Base-by-base conservation (phyloP, 2,113 vertebrate genomes). In the Pedetes capensis region DNA sequence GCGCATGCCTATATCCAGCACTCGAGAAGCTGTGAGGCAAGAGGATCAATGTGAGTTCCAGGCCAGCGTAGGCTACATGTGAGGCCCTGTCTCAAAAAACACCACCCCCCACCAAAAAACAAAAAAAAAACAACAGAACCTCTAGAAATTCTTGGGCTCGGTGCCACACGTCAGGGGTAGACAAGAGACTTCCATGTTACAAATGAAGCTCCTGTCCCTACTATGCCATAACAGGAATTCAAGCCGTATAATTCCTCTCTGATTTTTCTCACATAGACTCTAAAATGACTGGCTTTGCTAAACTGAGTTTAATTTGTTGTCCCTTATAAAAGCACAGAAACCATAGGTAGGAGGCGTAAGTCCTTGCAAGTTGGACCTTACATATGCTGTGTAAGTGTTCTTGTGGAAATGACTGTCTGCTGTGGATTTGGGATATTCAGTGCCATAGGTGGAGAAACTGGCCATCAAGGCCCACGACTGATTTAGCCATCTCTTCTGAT, bases 141-240 rank as follows among this genome's bases (percentile, higher is more conserved):
- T 69, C 14, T n/a, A 16, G 66, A 55, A 47, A n/a, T 9, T 4
- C 18, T 44, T 22, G 4, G 6, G 6, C 37, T 37, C 22, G 23
- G 0, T 74, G 49, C 57, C 37, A n/a, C 39, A 9, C 37, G 20
- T 63, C 1, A 16, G 16, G 23, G 14, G 4, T 72, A 8, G 22
- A 69, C 42, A 64, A 82, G n/a, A 11, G 22, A 4, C 39, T 79
- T n/a, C 9, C 23, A 4, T 51, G 27, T 42, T 17, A 32, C 4
- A 25, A 0, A 7, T 0, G 1, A 22, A 57, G 11, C 1, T 0
- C 20, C 63, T 47, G 7, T 61, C 32, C 1, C 23, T 66, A n/a
- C 16, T 9, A 3, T 47, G 12, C 25, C 17, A 27, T 47, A 9
- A 10, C 13, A 8, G 39, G 68, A 20, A 23, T 81, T 23, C 27